Base-by-base conservation (phyloP, 2,797 vertebrate genomes). In the Argyrosomus regius region DNA sequence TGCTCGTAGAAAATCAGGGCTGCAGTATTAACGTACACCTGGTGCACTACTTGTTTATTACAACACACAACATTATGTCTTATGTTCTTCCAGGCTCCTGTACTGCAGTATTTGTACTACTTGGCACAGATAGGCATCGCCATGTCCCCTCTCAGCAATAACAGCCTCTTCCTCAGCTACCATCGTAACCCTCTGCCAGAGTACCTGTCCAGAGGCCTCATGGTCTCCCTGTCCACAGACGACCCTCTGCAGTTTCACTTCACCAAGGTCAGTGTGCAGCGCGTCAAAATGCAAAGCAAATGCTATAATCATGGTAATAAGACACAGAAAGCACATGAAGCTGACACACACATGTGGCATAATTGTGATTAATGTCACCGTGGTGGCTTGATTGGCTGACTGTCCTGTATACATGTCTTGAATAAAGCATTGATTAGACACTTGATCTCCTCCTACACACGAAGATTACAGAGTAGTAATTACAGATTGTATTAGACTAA, bases 91-190 rank as follows among this genome's bases (percentile, higher is more conserved):
- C 91, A 98, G 98, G 98, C 98, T 75, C 98, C 98, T 0, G 98
- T 99, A 75, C 94, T 99, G 91, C 98, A 99, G 94, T 99, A 99
- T 86, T 92, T 99, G 63, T 99, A 99, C 90, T 99, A 99, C 94
- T 90, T 99, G 95, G 98, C 97, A 13, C 98, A 99, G 95, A 97
- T 99, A 0, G 98, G 97, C 83, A 99, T 99, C 0, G 98, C 98
- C 92, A 99, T 99, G 98, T 99, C 98, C 8, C 98, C 98, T 0
- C 96, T 99, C 62, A 99, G 98, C 94, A 99, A 99, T 91, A 99
- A 99, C 94, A 99, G 97, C 91, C 96, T 99, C 72, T 99, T 99
- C 88, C 96, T 99, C 89, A 99, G 98, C 92, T 99, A 99, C 93
- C 98, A 99, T 90, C 97, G 98, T 74, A 99, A 99, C 94, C 98